Evolutionary conservation across 2,797 vertebrate species (phyloP).

Genomic region (Argentina silus): DNA sequence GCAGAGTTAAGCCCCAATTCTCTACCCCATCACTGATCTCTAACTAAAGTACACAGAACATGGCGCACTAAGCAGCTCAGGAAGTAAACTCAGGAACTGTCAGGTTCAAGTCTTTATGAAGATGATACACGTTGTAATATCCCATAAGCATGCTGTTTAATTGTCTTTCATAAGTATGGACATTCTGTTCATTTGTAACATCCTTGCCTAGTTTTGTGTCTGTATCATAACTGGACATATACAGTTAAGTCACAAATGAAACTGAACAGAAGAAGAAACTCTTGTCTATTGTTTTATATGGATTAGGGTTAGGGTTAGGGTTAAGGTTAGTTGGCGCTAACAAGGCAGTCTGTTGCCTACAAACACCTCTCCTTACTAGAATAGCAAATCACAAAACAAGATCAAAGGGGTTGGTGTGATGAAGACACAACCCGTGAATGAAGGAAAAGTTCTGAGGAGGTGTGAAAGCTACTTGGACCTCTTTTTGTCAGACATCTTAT

Average conservation of each 20-base stretch:
- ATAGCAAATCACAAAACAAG: neutral
- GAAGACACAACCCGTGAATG: neutral
- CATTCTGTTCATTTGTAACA: too few species aligned
- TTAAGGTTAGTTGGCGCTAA: too few species aligned
- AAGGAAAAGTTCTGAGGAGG: neutral
- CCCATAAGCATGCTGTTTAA: too few species aligned
- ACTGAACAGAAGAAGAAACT: neutral
- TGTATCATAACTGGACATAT: neutral
- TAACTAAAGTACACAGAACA: neutral
- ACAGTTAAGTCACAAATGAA: neutral
- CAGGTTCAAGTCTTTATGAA: too few species aligned
- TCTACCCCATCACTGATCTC: neutral
- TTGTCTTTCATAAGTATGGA: too few species aligned
- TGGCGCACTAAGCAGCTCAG: neutral
- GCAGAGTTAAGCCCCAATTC: conserved; percentile 7
- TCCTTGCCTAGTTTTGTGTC: neutral
- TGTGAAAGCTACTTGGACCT: neutral
- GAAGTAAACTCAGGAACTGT: neutral
- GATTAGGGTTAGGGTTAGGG: too few species aligned
- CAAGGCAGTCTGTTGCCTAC: neutral
- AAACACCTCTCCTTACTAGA: neutral
- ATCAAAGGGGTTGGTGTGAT: neutral
- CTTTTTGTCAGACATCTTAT: neutral
- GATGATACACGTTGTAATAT: too few species aligned
- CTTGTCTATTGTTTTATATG: too few species aligned